phyloP scores from a whole-genome alignment of 2,888 invertebrate genomes.

The Sphaerophoria rueppellii region DNA sequence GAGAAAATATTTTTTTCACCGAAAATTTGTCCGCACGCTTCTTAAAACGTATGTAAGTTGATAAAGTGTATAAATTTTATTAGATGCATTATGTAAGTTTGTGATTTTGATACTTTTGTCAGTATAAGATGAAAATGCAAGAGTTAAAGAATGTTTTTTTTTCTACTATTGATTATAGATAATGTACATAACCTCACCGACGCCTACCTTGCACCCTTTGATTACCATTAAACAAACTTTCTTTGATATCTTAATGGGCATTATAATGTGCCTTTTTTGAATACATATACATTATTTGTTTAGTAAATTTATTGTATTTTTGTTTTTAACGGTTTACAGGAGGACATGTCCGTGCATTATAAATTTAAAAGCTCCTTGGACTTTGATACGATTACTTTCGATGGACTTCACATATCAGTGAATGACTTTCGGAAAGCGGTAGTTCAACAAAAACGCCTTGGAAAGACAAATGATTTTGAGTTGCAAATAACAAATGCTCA shows the following conservation, averaged over 20 bases:
- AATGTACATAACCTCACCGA: conserved; percentile 48
- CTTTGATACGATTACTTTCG: conserved; percentile 97
- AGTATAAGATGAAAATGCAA: not conserved
- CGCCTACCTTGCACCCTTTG: conserved; percentile 9
- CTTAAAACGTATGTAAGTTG: not conserved
- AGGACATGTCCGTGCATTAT: conserved; percentile 96
- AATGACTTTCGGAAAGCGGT: conserved; percentile 97
- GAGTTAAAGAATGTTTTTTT: conserved; percentile 23
- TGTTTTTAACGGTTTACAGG: conserved; percentile 13
- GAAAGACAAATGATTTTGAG: conserved; percentile 97
- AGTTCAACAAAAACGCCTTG: conserved; percentile 96
- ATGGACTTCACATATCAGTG: conserved; percentile 97
- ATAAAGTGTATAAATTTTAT: not conserved
- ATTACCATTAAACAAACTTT: not conserved
- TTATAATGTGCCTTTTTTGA: not conserved
- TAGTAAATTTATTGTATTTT: not conserved
- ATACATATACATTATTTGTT: not conserved
- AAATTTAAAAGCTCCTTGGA: conserved; percentile 98
- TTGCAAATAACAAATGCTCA: conserved; percentile 98
- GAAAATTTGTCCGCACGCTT: not conserved
- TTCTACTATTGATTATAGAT: conserved; percentile 41
- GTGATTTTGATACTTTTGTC: not conserved
- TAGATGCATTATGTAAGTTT: not conserved
- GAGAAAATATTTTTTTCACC: not conserved
- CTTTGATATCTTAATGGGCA: not conserved